Percentiles rank a stretch among this genome's conserved stretches.
Conservation (phyloP, 2,888 invertebrate genomes). For the Ophioninae sp. region DNA sequence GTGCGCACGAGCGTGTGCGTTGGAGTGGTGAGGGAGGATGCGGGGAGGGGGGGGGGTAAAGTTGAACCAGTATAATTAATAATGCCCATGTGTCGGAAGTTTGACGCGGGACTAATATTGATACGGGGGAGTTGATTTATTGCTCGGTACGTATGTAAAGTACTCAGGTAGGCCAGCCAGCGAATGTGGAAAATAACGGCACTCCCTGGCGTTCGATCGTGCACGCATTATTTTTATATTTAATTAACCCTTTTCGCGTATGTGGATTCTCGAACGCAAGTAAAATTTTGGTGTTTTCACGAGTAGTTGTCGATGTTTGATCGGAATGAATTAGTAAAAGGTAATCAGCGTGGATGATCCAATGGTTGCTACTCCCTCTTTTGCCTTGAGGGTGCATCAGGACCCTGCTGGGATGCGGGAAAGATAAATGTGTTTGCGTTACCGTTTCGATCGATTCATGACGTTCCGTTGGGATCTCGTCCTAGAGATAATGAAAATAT, state of each 20-base stretch:
- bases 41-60: slow-evolving; percentile 3
- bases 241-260: slow-evolving; percentile 31
- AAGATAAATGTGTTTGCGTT: slow-evolving; percentile 47
- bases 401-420: slow-evolving; percentile 34
- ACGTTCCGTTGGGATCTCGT: slow-evolving; percentile 59
- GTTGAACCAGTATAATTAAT: slow-evolving; percentile 52
- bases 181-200: slow-evolving; percentile 9
- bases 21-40: not conserved
- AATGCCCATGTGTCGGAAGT: slow-evolving; percentile 47
- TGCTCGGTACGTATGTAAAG: slow-evolving; percentile 24
- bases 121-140: slow-evolving; percentile 55
- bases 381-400: slow-evolving; percentile 37
- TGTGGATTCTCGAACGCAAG: not conserved
- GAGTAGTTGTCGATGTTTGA: slow-evolving; percentile 18
- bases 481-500: slow-evolving; percentile 43
- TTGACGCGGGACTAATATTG: slow-evolving; percentile 57
- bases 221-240: slow-evolving; percentile 55
- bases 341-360: slow-evolving; percentile 72
- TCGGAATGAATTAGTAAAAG: slow-evolving; percentile 72
- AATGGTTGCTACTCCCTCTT: slow-evolving; percentile 62
- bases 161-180: not conserved
- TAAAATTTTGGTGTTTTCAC: slow-evolving; percentile 27
- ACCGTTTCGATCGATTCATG: slow-evolving; percentile 58
- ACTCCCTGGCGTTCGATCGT: slow-evolving; percentile 7
- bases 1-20: not conserved